Evolutionary conservation across 92 coral and sea anemone species (phyloP).

Genomic region (Epizoanthus stellaris): DNA sequence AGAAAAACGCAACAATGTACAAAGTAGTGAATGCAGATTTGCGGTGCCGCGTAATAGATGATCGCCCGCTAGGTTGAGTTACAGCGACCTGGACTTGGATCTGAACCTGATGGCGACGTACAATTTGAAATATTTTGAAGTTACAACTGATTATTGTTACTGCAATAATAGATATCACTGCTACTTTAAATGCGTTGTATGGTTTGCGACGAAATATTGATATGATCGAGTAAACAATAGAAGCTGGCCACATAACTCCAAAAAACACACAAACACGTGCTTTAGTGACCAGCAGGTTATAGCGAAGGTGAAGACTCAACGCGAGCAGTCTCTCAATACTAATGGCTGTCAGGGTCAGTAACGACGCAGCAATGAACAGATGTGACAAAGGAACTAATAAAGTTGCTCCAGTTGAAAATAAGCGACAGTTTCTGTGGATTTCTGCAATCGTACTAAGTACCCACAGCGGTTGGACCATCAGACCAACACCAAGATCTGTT

Average conservation of each 20-base stretch:
- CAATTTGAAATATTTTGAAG: background rate
- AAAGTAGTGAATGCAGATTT: background rate
- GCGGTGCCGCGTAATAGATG: background rate
- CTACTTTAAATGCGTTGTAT: background rate
- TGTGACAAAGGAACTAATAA: background rate
- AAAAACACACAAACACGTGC: background rate
- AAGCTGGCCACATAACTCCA: background rate
- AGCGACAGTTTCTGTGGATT: background rate
- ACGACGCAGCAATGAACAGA: background rate
- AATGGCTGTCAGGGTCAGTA: background rate
- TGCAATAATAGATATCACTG: background rate
- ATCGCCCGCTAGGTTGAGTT: background rate
- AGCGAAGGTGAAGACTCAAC: background rate
- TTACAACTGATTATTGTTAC: background rate
- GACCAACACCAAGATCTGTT: conserved; percentile 54
- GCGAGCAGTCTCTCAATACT: background rate
- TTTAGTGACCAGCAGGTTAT: background rate
- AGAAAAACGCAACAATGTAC: background rate
- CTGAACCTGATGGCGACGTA: background rate
- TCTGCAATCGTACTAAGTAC: conserved; percentile 22
- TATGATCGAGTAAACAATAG: background rate
- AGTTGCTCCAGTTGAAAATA: background rate
- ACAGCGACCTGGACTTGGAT: background rate
- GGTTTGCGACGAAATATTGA: background rate
- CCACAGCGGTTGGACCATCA: conserved; percentile 48